Evolutionary conservation across 1,140 invertebrate genomes (phyloP).

Genomic region (Scaptomyza graminum): DNA sequence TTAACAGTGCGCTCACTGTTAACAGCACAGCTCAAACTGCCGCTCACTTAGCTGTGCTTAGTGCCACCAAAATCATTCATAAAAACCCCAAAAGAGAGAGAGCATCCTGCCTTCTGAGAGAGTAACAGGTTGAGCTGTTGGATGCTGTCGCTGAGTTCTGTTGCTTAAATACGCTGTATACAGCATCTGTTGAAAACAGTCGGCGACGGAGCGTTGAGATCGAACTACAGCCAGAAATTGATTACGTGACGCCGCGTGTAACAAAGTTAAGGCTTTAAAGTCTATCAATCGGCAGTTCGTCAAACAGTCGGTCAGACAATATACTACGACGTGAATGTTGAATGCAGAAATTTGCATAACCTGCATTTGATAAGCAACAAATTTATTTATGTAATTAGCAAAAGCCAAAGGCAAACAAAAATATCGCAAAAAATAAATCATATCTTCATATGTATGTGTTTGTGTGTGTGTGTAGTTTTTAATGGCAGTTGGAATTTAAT

Average conservation of each 20-base stretch:
- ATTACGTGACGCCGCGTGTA: constrained; percentile 67
- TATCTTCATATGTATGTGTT: background rate
- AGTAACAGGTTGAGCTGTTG: constrained; percentile 47
- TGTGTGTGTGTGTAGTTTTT: constrained; percentile 6
- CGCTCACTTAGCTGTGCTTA: constrained; percentile 50
- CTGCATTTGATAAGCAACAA: constrained; percentile 59
- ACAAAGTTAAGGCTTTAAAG: constrained; percentile 12
- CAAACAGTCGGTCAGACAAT: background rate
- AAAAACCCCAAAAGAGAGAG: constrained; percentile 45
- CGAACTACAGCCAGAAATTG: constrained; percentile 33
- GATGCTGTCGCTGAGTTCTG: constrained; percentile 39
- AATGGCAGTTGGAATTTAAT: constrained; percentile 43
- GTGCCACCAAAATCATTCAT: constrained; percentile 60
- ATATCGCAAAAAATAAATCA: constrained; percentile 4
- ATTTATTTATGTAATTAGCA: constrained; percentile 51
- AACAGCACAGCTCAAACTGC: constrained; percentile 31
- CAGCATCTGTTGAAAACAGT: constrained; percentile 67
- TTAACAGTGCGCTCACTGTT: constrained; percentile 56
- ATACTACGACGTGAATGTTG: constrained; percentile 11
- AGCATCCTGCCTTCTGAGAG: constrained; percentile 14
- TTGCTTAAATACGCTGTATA: constrained; percentile 58
- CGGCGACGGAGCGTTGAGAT: constrained; percentile 45
- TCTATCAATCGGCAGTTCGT: background rate
- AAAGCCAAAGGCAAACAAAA: constrained; percentile 44
- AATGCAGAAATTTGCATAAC: constrained; percentile 26